These are phyloP conservation scores for Drosophila nigrodunni DNA, from an alignment of 1,140 invertebrate genomes.

Conservation along the genomic window DNA sequence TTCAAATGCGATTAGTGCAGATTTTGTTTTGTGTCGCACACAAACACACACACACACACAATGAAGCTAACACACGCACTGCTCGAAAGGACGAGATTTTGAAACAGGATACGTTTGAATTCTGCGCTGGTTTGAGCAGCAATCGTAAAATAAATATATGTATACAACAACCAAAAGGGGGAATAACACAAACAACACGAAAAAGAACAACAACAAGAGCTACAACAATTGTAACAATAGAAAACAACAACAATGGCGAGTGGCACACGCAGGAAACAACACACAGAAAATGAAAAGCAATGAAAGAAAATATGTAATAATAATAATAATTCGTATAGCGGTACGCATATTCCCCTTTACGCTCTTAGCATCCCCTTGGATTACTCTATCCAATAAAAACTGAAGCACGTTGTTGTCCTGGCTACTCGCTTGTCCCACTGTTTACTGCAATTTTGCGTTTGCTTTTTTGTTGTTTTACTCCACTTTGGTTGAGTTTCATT, in stretches of 20 bases:
- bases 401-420: slow-evolving; percentile 34
- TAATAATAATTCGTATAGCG: slow-evolving; percentile 67
- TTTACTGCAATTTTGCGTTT: slow-evolving; percentile 53
- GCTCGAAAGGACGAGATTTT: slow-evolving; percentile 7
- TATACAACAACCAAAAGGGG: slow-evolving; percentile 13
- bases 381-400: slow-evolving; percentile 5
- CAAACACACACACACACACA: slow-evolving; percentile 3
- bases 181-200: neutral
- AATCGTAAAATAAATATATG: slow-evolving; percentile 37
- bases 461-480: slow-evolving; percentile 50
- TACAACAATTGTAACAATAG: slow-evolving; percentile 8
- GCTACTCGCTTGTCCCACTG: slow-evolving; percentile 52
- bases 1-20: slow-evolving; percentile 75
- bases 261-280: slow-evolving; percentile 23
- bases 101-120: slow-evolving; percentile 21
- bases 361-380: neutral
- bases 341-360: slow-evolving; percentile 43
- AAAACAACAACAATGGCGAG: slow-evolving; percentile 20
- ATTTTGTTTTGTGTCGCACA: slow-evolving; percentile 58
- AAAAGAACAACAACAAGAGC: slow-evolving; percentile 15
- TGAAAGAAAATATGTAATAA: slow-evolving; percentile 71
- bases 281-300: slow-evolving; percentile 39
- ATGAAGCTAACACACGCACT: slow-evolving; percentile 10
- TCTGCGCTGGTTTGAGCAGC: slow-evolving; percentile 4
- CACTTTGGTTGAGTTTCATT: slow-evolving; percentile 27